Percentiles rank a stretch among this genome's conserved stretches.
Evolutionary conservation across 2,113 vertebrate genomes (phyloP).

Genomic region (Gallinago jamesoni): DNA sequence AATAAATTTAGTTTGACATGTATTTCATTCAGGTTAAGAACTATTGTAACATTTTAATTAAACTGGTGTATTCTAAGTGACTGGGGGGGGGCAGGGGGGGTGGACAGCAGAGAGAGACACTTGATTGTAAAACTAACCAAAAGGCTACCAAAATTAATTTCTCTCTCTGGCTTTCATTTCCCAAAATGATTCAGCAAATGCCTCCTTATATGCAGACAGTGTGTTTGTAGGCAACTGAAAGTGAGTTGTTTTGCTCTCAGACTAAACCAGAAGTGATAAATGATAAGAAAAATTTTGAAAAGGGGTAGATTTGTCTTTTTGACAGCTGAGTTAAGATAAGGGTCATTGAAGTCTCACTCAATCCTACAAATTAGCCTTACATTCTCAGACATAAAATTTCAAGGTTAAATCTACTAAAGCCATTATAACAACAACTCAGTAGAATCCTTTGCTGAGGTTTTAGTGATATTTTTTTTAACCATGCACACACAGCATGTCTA

Average conservation of each 20-base stretch:
- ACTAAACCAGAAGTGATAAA: conserved; percentile 62
- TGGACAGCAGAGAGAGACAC: not conserved
- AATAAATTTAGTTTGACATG: not conserved
- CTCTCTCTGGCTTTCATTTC: not conserved
- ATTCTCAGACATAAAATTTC: conserved; percentile 11
- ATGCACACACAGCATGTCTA: not conserved
- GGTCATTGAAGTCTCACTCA: conserved; percentile 43
- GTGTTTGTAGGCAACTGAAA: conserved; percentile 20
- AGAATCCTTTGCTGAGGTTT: not conserved
- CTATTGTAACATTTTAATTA: not conserved
- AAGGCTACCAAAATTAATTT: not conserved
- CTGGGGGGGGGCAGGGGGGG: not conserved
- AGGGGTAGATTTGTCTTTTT: conserved; percentile 67
- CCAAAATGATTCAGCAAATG: conserved; percentile 4
- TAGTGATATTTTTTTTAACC: not conserved
- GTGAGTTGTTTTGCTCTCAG: not conserved
- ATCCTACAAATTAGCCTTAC: conserved; percentile 29
- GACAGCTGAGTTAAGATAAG: conserved; percentile 65
- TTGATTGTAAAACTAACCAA: not conserved
- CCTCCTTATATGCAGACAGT: not conserved
- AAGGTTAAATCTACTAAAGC: conserved; percentile 40
- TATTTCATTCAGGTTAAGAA: not conserved
- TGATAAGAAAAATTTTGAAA: conserved; percentile 67
- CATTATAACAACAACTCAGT: not conserved
- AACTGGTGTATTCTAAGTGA: fast-evolving